Conservation (phyloP, 2,888 invertebrate genomes). For the Dasysyrphus albostriatus region DNA sequence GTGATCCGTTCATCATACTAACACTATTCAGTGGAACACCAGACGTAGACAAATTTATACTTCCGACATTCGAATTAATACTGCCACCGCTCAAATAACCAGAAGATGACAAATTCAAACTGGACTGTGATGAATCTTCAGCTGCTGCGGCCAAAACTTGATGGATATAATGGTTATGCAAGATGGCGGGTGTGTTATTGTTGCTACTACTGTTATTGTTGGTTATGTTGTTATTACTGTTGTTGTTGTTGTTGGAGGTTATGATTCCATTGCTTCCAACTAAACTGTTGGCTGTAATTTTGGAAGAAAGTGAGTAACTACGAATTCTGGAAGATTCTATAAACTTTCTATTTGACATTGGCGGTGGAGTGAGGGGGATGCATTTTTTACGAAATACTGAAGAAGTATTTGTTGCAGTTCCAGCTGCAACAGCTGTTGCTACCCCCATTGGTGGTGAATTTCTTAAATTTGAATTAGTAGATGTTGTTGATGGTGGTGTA, state of each 20-base stretch:
- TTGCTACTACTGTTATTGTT: constrained; percentile 42
- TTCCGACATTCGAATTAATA: constrained; percentile 77
- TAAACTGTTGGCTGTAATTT: constrained; percentile 81
- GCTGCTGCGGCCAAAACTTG: constrained; percentile 73
- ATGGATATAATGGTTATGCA: constrained; percentile 68
- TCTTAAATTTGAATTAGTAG: constrained; percentile 49
- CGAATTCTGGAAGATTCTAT: constrained; percentile 81
- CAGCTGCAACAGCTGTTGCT: constrained; percentile 67
- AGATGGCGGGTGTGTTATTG: constrained; percentile 76
- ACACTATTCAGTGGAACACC: constrained; percentile 58
- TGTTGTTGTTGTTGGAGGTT: constrained; percentile 60
- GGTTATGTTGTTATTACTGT: constrained; percentile 58
- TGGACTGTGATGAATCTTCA: constrained; percentile 79
- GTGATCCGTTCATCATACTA: constrained; percentile 68
- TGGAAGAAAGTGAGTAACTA: constrained; percentile 83
- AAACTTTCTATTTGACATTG: constrained; percentile 81
- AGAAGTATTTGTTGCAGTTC: constrained; percentile 70
- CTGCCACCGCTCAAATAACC: constrained; percentile 79
- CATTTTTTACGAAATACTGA: constrained; percentile 78
- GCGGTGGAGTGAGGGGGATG: constrained; percentile 82
- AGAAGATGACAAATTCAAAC: constrained; percentile 79
- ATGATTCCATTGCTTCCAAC: constrained; percentile 67
- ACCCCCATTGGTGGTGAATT: constrained; percentile 69
- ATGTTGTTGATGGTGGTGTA: constrained; percentile 8
- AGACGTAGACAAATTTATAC: constrained; percentile 66